A percentile compares a stretch with the other conserved stretches of the same genome.
phyloP scores from a whole-genome alignment of 2,888 invertebrate species.

The Yponomeuta cagnagella region DNA sequence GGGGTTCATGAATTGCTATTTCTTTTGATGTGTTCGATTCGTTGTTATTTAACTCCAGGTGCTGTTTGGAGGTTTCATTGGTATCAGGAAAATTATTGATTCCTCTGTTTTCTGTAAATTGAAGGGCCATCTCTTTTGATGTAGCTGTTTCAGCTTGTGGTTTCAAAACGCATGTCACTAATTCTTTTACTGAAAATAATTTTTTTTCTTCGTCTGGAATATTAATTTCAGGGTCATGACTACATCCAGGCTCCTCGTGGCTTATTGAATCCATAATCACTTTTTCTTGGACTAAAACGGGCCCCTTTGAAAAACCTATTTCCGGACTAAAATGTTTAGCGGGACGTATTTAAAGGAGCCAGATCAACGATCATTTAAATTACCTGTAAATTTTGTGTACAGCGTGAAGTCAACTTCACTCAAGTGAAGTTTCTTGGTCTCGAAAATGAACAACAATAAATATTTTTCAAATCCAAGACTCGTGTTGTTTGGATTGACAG shows the following conservation, averaged over 20 bases:
- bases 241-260: constrained; percentile 6
- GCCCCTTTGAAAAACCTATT: background rate
- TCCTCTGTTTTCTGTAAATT: background rate
- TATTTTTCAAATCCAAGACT: too few relatives aligned
- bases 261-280: background rate
- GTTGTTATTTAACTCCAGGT: background rate
- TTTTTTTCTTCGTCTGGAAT: background rate
- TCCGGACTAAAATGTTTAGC: background rate
- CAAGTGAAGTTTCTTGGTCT: too few relatives aligned
- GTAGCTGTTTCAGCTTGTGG: background rate
- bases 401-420: too few relatives aligned
- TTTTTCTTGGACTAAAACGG: background rate
- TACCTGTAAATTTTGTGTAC: too few relatives aligned
- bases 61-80: background rate
- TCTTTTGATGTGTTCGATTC: background rate
- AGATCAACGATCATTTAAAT: too few relatives aligned
- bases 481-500: too few relatives aligned
- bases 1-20: background rate
- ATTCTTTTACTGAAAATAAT: background rate
- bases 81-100: background rate
- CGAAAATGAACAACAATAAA: too few relatives aligned
- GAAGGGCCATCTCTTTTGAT: background rate
- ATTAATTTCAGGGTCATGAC: background rate
- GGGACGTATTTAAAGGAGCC: too few relatives aligned
- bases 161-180: background rate